Percentiles rank a stretch among this genome's conserved stretches.
phyloP scores from a whole-genome alignment of 1,140 invertebrate species.

The Atta colombica region DNA sequence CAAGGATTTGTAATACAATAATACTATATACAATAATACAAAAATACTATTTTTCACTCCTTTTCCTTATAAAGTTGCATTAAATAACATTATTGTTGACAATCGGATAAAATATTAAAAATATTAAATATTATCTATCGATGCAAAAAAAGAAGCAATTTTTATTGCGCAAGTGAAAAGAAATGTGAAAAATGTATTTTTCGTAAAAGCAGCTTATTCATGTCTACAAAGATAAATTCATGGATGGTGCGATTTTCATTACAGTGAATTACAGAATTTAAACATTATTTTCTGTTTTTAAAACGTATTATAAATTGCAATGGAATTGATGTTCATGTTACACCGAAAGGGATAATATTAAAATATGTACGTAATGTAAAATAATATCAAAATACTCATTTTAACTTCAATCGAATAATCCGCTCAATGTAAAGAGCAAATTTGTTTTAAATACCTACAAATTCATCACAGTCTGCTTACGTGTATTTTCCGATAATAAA shows the following conservation, averaged over 20 bases:
- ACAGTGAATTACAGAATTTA: background rate
- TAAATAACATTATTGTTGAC: background rate
- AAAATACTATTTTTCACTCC: background rate
- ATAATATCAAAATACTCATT: slow-evolving; percentile 35
- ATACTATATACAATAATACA: too few species aligned
- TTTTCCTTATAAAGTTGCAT: background rate
- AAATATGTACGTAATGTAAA: background rate
- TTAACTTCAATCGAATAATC: slow-evolving; percentile 22
- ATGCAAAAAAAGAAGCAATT: background rate
- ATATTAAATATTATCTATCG: background rate
- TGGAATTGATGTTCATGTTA: background rate
- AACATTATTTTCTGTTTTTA: slow-evolving; percentile 1
- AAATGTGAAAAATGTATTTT: background rate
- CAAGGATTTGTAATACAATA: too few species aligned
- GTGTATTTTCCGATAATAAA: slow-evolving; percentile 35
- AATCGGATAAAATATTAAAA: background rate
- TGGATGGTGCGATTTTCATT: background rate
- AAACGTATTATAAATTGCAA: slow-evolving; percentile 10
- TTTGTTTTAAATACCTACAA: slow-evolving; percentile 47
- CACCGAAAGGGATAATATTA: slow-evolving; percentile 12
- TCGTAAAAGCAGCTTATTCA: background rate
- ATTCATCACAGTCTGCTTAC: slow-evolving; percentile 15
- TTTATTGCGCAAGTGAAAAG: background rate
- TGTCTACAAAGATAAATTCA: background rate
- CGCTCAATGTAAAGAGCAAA: slow-evolving; percentile 39